Evolutionary conservation across 2,888 invertebrate genomes (phyloP).

Genomic region (Epinotia demarniana): DNA sequence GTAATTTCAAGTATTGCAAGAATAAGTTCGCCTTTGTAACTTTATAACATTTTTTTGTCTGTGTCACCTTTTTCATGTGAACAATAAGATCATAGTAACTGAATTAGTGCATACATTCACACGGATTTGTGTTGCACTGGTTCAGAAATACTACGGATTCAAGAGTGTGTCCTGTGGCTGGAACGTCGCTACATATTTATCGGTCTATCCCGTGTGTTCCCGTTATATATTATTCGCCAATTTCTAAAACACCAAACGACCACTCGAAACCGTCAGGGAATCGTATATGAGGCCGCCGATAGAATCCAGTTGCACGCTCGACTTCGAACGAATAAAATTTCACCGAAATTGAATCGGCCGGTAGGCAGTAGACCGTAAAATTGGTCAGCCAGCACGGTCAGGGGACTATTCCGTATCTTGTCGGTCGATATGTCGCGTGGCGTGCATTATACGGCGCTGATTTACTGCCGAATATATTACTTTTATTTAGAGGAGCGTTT

Average conservation of each 20-base stretch:
- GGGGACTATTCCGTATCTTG: constrained; percentile 68
- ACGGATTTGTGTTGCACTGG: background rate
- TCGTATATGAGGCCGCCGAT: constrained; percentile 68
- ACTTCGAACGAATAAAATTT: constrained; percentile 81
- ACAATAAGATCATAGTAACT: no score
- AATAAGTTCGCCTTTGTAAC: no score
- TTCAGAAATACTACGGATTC: background rate
- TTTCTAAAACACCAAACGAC: constrained; percentile 48
- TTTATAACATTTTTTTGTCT: no score
- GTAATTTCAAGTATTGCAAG: no score
- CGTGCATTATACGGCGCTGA: constrained; percentile 29
- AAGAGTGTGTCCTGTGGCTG: background rate
- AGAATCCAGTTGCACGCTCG: constrained; percentile 76
- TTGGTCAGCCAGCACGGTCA: constrained; percentile 76
- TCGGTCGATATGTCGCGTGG: constrained; percentile 31
- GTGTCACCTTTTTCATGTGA: no score
- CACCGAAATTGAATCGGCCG: constrained; percentile 82
- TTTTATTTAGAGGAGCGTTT: constrained; percentile 22
- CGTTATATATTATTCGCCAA: constrained; percentile 51
- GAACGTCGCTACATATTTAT: constrained; percentile 16
- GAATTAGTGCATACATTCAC: background rate
- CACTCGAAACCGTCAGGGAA: constrained; percentile 61
- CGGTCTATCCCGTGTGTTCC: background rate
- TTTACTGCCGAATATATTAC: constrained; percentile 22
- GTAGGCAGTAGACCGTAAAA: constrained; percentile 78